Evolutionary conservation across 1,140 invertebrate species (phyloP).

Genomic region (Trypoxylus dichotomus): DNA sequence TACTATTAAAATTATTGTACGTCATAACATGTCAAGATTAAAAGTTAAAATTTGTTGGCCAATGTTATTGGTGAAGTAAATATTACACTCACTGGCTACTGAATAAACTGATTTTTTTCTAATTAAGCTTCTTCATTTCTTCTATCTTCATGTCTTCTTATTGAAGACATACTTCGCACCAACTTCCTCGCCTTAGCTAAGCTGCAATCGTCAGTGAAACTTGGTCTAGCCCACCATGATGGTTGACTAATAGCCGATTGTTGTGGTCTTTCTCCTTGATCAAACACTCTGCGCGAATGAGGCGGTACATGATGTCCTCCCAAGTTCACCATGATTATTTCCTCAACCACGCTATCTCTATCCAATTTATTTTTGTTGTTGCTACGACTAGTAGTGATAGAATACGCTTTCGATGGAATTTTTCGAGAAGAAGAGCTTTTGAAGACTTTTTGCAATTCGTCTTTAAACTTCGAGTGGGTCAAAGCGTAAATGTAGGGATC

Average conservation of each 20-base stretch:
- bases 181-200: neutral
- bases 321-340: neutral
- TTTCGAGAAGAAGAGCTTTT: neutral
- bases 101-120: too few relatives aligned
- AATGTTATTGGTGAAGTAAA: too few relatives aligned
- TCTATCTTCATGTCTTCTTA: too few relatives aligned
- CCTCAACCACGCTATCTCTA: neutral
- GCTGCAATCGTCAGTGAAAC: neutral
- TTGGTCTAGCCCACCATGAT: constrained; percentile 22
- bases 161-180: neutral
- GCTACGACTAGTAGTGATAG: neutral
- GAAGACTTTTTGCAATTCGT: neutral
- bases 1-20: too few relatives aligned
- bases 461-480: constrained; percentile 62
- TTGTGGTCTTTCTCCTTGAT: neutral
- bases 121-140: too few relatives aligned
- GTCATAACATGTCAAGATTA: too few relatives aligned
- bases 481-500: constrained; percentile 77
- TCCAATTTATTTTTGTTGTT: neutral
- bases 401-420: neutral
- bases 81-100: too few relatives aligned
- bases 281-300: too few relatives aligned
- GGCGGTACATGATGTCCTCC: neutral
- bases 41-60: too few relatives aligned
- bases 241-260: neutral